phyloP scores from a whole-genome alignment of 2,113 vertebrate species.

The Alexandromys fortis region DNA sequence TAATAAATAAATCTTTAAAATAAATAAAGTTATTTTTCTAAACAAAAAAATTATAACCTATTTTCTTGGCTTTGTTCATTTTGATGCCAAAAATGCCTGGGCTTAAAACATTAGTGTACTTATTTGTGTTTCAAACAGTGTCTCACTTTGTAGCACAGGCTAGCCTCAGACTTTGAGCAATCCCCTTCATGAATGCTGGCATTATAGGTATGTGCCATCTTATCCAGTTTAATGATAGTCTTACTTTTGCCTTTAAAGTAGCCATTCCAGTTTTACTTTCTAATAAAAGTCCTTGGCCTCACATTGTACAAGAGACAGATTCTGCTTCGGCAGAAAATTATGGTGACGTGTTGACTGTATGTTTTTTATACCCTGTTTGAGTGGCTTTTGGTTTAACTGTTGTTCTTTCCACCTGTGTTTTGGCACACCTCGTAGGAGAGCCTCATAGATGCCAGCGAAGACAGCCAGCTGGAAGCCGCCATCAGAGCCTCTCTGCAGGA shows the following conservation, averaged over 20 bases:
- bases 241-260: constrained; percentile 41
- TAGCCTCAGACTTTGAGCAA: background rate
- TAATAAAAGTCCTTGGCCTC: constrained; percentile 12
- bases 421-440: constrained; percentile 91
- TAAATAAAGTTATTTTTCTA: constrained; percentile 40
- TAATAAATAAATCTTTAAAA: too few species aligned
- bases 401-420: constrained; percentile 57
- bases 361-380: constrained; percentile 17
- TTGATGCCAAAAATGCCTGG: background rate
- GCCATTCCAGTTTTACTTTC: constrained; percentile 4
- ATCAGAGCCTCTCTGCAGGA: constrained; percentile 98
- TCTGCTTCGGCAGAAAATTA: constrained; percentile 20
- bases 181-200: background rate
- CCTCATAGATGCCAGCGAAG: constrained; percentile 98
- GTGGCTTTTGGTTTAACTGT: constrained; percentile 64
- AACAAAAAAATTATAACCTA: background rate
- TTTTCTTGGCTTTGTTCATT: constrained; percentile 58
- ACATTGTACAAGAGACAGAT: background rate
- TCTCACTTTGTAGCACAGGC: background rate
- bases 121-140: background rate
- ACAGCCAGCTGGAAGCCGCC: constrained; percentile 98
- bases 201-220: background rate
- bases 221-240: background rate
- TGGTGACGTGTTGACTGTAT: background rate
- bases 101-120: background rate